Evolutionary conservation across 2,797 vertebrate species (phyloP).

Genomic region (Thunnus albacares): DNA sequence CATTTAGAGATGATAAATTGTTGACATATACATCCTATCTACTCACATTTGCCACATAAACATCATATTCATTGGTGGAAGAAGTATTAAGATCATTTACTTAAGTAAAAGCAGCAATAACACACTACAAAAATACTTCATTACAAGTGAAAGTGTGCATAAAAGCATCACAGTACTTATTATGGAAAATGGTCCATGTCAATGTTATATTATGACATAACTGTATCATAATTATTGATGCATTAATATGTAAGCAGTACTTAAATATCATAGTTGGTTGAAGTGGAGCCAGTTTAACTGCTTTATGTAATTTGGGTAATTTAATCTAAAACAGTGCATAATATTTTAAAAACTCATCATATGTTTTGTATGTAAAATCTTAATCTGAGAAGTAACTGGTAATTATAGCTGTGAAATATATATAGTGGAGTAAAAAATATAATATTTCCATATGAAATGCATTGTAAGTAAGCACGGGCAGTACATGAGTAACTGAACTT

Average conservation of each 20-base stretch:
- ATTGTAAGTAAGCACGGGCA: not conserved
- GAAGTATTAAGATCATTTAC: not conserved
- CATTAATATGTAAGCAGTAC: not conserved
- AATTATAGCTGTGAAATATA: not conserved
- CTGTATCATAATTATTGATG: not conserved
- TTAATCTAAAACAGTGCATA: not conserved
- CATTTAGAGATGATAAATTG: constrained; percentile 5
- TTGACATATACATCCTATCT: constrained; percentile 16
- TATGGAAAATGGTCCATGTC: not conserved
- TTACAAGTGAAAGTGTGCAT: not conserved
- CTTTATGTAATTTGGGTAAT: too few species aligned
- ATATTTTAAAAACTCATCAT: not conserved
- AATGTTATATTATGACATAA: not conserved
- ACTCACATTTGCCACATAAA: constrained; percentile 4
- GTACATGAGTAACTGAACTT: not conserved
- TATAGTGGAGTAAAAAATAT: not conserved
- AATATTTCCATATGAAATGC: not conserved
- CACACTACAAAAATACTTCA: not conserved
- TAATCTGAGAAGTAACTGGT: not conserved
- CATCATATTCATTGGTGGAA: not conserved
- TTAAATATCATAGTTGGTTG: not conserved
- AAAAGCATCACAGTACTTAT: too few species aligned
- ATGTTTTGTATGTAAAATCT: too few species aligned
- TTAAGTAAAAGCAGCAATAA: not conserved
- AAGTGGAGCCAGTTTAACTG: not conserved